A percentile compares a stretch with the other conserved stretches of the same genome.
phyloP scores from a whole-genome alignment of 2,797 vertebrate species.

The Prionace glauca region DNA sequence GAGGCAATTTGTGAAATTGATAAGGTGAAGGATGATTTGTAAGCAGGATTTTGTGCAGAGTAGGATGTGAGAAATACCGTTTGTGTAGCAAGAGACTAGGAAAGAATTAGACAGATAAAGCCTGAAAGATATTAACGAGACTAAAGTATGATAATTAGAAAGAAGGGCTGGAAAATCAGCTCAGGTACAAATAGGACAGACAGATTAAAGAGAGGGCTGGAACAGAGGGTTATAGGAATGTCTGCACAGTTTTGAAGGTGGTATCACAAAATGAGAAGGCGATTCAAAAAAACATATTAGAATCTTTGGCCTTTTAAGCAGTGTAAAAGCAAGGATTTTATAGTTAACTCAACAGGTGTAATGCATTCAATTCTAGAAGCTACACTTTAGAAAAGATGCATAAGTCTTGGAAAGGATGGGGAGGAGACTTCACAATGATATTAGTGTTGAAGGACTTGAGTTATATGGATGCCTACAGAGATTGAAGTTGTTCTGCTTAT shows the following conservation, averaged over 20 bases:
- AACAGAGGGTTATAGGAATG: neutral
- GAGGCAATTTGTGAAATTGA: neutral
- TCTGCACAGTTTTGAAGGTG: neutral
- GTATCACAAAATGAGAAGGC: neutral
- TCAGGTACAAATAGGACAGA: neutral
- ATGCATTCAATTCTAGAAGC: neutral
- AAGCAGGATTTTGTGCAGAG: neutral
- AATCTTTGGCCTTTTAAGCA: neutral
- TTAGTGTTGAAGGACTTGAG: neutral
- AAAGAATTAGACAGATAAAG: neutral
- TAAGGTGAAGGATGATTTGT: no score
- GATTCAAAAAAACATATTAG: neutral
- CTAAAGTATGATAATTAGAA: neutral
- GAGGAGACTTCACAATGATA: neutral
- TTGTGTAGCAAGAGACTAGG: neutral
- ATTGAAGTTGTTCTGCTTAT: neutral
- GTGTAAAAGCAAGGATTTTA: neutral
- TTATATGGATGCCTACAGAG: neutral
- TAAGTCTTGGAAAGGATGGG: neutral
- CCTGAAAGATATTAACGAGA: neutral
- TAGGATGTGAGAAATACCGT: neutral
- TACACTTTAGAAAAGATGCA: no score
- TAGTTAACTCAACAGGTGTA: neutral
- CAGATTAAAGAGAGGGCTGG: neutral
- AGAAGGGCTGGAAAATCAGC: neutral